Conservation (phyloP, 1,140 invertebrate species). For the Pomacea maculata region DNA sequence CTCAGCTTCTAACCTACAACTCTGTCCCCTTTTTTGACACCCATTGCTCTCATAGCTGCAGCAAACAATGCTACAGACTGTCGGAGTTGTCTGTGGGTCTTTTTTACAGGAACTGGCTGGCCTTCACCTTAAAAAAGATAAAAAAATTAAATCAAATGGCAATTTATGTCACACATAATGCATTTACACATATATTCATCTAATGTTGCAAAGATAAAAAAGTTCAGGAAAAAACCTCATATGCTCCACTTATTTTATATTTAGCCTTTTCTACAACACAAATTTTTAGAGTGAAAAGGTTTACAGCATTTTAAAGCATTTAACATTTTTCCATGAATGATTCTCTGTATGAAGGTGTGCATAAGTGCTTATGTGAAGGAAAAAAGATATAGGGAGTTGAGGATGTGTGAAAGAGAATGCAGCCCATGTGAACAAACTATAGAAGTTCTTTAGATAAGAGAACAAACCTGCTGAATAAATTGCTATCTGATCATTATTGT, state of each 20-base stretch:
- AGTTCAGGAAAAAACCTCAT: neutral
- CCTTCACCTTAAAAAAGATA: constrained; percentile 59
- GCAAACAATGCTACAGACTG: constrained; percentile 63
- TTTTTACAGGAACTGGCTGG: constrained; percentile 47
- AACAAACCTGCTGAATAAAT: constrained; percentile 65
- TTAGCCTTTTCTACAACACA: neutral
- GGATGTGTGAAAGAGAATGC: neutral
- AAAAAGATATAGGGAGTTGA: too few relatives aligned
- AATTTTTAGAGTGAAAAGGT: neutral
- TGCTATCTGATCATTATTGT: constrained; percentile 63
- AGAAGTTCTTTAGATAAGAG: neutral
- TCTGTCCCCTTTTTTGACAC: constrained; percentile 64
- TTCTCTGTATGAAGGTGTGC: neutral
- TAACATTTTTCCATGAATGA: neutral
- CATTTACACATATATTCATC: too few relatives aligned
- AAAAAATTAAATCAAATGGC: constrained; percentile 1
- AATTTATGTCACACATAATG: neutral
- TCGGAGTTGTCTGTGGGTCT: constrained; percentile 62
- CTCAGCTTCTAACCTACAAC: constrained; percentile 64
- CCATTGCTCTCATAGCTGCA: constrained; percentile 63
- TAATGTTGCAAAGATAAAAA: too few relatives aligned
- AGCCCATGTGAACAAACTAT: neutral
- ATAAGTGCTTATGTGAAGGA: neutral
- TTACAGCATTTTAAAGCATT: neutral
- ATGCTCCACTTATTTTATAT: neutral